Percentiles rank a stretch among this genome's conserved stretches.
phyloP scores from a whole-genome alignment of 2,888 invertebrate genomes.

The Euzophera pinguis region DNA sequence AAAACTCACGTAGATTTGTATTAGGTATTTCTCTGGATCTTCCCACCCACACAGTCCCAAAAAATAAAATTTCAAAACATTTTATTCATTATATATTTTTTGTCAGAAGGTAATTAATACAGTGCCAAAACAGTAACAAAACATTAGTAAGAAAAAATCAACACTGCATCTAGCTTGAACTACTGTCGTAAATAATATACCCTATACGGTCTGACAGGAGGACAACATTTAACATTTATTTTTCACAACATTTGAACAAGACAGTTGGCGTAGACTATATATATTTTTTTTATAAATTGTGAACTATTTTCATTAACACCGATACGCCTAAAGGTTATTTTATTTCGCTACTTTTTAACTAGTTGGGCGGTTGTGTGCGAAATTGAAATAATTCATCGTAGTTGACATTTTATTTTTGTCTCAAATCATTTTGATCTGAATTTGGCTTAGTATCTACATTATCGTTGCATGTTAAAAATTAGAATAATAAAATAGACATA shows the following conservation, averaged over 20 bases:
- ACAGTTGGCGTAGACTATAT: conserved; percentile 57
- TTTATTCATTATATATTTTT: conserved; percentile 78
- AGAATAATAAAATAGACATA: too few species aligned
- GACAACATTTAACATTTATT: conserved; percentile 71
- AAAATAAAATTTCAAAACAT: conserved; percentile 59
- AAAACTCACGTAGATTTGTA: too few species aligned
- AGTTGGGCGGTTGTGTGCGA: conserved; percentile 49
- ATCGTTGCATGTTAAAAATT: too few species aligned
- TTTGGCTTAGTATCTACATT: too few species aligned
- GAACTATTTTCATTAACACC: conserved; percentile 70
- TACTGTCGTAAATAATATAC: conserved; percentile 65
- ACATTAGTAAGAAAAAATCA: conserved; percentile 77
- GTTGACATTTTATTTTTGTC: too few species aligned
- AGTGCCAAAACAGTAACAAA: conserved; percentile 80
- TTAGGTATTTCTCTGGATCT: too few species aligned
- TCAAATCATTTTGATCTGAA: too few species aligned
- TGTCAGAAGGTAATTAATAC: conserved; percentile 80
- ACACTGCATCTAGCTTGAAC: conserved; percentile 76
- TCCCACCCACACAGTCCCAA: background rate
- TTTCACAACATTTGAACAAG: conserved; percentile 72
- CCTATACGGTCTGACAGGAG: conserved; percentile 47
- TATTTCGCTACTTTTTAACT: conserved; percentile 47
- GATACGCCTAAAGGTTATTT: conserved; percentile 70
- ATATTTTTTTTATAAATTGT: conserved; percentile 48
- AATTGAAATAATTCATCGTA: background rate